A percentile compares a stretch with the other conserved stretches of the same genome.
These are phyloP conservation scores for Percina caprodes DNA, from an alignment of 2,113 vertebrate genomes.

Conservation along the genomic window DNA sequence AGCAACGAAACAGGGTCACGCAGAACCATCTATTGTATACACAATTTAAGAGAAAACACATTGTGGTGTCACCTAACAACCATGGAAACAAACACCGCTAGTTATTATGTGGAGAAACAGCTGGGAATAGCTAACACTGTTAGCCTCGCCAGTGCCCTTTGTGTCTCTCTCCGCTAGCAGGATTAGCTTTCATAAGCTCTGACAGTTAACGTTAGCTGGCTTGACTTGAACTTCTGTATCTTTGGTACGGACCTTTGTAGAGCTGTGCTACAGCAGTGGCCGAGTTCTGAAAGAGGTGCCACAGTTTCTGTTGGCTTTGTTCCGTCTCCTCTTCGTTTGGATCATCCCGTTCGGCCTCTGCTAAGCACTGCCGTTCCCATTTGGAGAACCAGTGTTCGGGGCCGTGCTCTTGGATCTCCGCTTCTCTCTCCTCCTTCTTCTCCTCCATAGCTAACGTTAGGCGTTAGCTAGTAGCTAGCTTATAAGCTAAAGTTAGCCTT, in stretches of 20 bases:
- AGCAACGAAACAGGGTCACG: conserved; percentile 15
- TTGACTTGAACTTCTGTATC: conserved; percentile 35
- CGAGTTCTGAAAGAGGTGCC: conserved; percentile 96
- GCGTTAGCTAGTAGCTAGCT: conserved; percentile 60
- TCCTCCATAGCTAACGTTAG: conserved; percentile 87
- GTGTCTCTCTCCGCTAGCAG: conserved; percentile 59
- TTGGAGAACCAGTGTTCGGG: conserved; percentile 98
- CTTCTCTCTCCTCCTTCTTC: conserved; percentile 93
- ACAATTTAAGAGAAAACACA: neutral
- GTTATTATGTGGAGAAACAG: neutral
- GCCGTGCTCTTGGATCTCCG: conserved; percentile 96
- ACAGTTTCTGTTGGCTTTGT: conserved; percentile 92
- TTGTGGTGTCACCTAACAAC: accelerated
- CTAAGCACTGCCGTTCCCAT: conserved; percentile 97
- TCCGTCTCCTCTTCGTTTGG: conserved; percentile 90
- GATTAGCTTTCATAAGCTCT: conserved; percentile 48
- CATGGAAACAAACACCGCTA: neutral
- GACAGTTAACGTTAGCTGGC: conserved; percentile 29
- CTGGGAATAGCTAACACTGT: neutral
- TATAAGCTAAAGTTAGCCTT: conserved; percentile 49
- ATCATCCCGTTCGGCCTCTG: conserved; percentile 92
- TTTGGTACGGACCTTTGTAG: conserved; percentile 90
- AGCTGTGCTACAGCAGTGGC: conserved; percentile 97
- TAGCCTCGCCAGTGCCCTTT: conserved; percentile 69
- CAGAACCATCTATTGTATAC: accelerated